phyloP scores from a whole-genome alignment of 2,113 vertebrate species.

The Sinocyclocheilus grahami region DNA sequence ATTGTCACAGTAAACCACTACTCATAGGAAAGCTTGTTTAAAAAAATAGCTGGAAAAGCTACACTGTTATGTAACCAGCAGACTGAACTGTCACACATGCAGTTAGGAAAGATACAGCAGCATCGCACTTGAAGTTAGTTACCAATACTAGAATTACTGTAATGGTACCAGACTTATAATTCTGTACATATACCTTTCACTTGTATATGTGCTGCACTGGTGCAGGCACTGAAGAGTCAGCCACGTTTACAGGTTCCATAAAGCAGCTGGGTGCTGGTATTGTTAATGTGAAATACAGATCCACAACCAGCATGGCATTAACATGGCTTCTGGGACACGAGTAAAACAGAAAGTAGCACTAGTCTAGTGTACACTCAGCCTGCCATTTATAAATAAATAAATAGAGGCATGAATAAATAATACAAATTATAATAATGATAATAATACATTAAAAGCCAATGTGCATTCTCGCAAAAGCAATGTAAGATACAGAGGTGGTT shows the following conservation, averaged over 20 bases:
- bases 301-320: constrained; percentile 47
- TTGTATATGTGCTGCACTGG: background rate
- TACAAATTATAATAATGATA: background rate
- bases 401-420: constrained; percentile 25
- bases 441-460: constrained; percentile 24
- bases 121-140: background rate
- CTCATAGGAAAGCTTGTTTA: too few species aligned
- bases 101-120: background rate
- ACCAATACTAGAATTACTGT: background rate
- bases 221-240: background rate
- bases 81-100: background rate
- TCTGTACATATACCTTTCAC: background rate
- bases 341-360: constrained; percentile 14
- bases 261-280: constrained; percentile 54
- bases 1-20: background rate
- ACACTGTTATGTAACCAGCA: background rate
- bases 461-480: background rate
- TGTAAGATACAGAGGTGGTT: constrained; percentile 21
- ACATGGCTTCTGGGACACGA: constrained; percentile 41
- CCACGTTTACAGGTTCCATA: constrained; percentile 54
- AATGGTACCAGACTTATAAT: background rate
- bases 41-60: background rate
- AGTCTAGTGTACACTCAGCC: background rate
- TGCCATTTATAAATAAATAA: constrained; percentile 34
- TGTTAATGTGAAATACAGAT: constrained; percentile 50